Percentiles rank a stretch among this genome's conserved stretches.
These are phyloP conservation scores for Lasioglossum albipes DNA, from an alignment of 1,140 invertebrate genomes.

Conservation along the genomic window DNA sequence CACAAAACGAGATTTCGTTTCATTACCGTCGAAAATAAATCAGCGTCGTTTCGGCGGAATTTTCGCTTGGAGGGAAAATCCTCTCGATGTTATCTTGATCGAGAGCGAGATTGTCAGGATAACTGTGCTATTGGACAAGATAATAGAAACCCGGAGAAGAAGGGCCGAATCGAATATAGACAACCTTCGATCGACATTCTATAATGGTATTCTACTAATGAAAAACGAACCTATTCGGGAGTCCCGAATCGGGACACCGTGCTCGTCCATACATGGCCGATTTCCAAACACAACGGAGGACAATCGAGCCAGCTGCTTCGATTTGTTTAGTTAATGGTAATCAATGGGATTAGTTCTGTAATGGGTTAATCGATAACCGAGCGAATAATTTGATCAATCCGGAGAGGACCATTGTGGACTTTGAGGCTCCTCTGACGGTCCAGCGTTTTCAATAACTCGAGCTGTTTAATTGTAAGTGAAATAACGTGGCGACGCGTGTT, in stretches of 20 bases:
- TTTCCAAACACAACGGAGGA: neutral
- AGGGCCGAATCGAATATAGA: neutral
- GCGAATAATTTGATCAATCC: neutral
- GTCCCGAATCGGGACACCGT: too few relatives aligned
- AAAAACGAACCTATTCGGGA: neutral
- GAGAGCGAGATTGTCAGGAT: neutral
- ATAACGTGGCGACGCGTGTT: neutral
- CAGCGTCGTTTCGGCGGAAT: neutral
- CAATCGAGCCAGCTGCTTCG: neutral
- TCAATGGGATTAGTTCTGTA: neutral
- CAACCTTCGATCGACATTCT: neutral
- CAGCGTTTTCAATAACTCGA: neutral
- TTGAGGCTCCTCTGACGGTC: neutral
- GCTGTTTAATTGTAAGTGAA: neutral
- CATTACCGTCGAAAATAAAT: neutral
- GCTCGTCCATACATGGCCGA: neutral
- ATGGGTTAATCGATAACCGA: neutral
- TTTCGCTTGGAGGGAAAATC: slow-evolving; percentile 36
- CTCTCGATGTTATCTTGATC: slow-evolving; percentile 12
- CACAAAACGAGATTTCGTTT: slow-evolving; percentile 2
- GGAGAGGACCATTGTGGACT: neutral
- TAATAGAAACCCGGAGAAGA: neutral
- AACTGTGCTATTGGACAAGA: neutral
- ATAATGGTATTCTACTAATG: neutral
- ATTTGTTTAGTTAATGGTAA: neutral